Base-by-base conservation (phyloP, 2,113 vertebrate species). In the Solea senegalensis region DNA sequence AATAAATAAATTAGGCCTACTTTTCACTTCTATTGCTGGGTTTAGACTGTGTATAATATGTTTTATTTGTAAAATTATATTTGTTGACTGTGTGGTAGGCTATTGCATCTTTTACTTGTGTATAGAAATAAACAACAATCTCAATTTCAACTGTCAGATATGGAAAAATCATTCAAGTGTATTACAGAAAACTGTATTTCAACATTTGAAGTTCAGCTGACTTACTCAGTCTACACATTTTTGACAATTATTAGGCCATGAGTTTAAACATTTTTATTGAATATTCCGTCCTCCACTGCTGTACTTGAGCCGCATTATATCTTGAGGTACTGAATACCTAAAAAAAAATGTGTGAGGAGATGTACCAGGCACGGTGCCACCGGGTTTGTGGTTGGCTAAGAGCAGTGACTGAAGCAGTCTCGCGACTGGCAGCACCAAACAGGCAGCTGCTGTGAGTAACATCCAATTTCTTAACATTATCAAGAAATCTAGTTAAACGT, bases 361-460 rank as follows among this genome's bases (percentile, higher is more conserved):
- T 68, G 82, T 71, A 78, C 74, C 70, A 43, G 82, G 82, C 78
- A 48, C 57, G 0, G 65, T 27, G 82, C 78, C 82, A 78, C 78
- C 2, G 27, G 27, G 49, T 54, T 54, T 61, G 51, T 59, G 65
- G 40, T 65, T 81, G 82, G 74, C 74, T n/a, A 3, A 5, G 61
- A 53, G 46, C 21, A 21, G 12, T 48, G 41, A 50, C 55, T 6
- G 39, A 9, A 48, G 52, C 55, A 14, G 56, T 10, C 45, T 69
- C 44, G 3, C 11, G 14, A 60, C 41, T 84, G 82, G 82, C 78
- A 72, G 49, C 49, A 6, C 14, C n/a, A 39, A 56, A 60, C 0
- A 27, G 58, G 58, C 82, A 84, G 82, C 74, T 78, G 82, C 66
- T 60, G 52, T 1, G 15, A 63, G 65, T 28, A 59, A 80, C 52